Evolutionary conservation across 2,888 invertebrate genomes (phyloP).

Genomic region (Aspidiotus rigidus): DNA sequence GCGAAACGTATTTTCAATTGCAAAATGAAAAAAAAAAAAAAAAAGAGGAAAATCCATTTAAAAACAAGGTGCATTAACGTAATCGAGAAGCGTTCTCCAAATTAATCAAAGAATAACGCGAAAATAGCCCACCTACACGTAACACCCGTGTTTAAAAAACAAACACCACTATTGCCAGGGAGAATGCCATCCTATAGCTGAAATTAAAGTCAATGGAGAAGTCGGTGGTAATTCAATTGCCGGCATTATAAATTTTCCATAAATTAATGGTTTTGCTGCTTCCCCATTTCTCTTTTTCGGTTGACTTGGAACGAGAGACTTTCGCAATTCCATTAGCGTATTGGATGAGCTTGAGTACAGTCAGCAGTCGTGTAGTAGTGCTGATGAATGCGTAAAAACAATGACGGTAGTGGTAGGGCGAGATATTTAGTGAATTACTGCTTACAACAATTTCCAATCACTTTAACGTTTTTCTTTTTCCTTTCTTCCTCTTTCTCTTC

Average conservation of each 20-base stretch:
- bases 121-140: too few relatives aligned
- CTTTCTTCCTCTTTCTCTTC: not conserved
- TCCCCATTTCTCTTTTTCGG: constrained; percentile 32
- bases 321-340: constrained; percentile 30
- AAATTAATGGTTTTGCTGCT: constrained; percentile 30
- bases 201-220: constrained; percentile 29
- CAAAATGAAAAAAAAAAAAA: too few relatives aligned
- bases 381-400: not conserved
- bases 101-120: too few relatives aligned
- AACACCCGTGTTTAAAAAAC: too few relatives aligned
- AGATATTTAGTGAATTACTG: constrained; percentile 28
- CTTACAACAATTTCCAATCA: constrained; percentile 30
- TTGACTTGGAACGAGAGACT: constrained; percentile 25
- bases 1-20: too few relatives aligned
- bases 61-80: too few relatives aligned
- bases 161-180: too few relatives aligned
- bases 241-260: constrained; percentile 33
- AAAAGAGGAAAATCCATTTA: too few relatives aligned
- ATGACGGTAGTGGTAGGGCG: constrained; percentile 14
- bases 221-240: constrained; percentile 31
- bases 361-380: constrained; percentile 8
- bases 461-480: constrained; percentile 21
- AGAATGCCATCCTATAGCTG: constrained; percentile 8
- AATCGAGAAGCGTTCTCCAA: too few relatives aligned
- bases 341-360: constrained; percentile 27